These are phyloP conservation scores for Neocrepidodera transversa DNA, from an alignment of 2,888 invertebrate genomes.

Conservation along the genomic window DNA sequence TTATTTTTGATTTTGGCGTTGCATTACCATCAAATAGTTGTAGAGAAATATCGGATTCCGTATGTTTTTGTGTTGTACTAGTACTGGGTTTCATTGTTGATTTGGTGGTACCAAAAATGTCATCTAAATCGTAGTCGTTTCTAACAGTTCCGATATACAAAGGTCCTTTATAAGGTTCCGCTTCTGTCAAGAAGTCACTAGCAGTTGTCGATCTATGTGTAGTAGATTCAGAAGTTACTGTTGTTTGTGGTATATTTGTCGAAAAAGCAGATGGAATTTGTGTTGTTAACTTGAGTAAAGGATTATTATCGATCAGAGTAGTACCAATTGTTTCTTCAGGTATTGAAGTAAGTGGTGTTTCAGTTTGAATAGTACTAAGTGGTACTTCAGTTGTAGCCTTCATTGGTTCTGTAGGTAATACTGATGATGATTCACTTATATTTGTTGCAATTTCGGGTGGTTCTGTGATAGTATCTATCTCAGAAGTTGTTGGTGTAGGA, in stretches of 20 bases:
- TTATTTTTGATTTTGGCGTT: conserved; percentile 45
- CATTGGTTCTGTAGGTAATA: conserved; percentile 10
- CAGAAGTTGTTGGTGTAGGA: conserved; percentile 19
- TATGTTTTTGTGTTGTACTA: conserved; percentile 33
- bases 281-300: neutral
- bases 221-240: conserved; percentile 16
- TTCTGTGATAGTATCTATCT: conserved; percentile 1
- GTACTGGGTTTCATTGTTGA: conserved; percentile 34
- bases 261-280: neutral
- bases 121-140: conserved; percentile 46
- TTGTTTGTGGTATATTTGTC: conserved; percentile 22
- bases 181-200: conserved; percentile 40
- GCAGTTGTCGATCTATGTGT: conserved; percentile 31
- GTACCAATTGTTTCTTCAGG: conserved; percentile 20
- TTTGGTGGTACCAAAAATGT: conserved; percentile 48
- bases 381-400: neutral
- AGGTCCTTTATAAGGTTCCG: conserved; percentile 31
- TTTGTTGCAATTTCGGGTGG: neutral
- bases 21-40: conserved; percentile 44
- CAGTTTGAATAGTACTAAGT: conserved; percentile 24
- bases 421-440: neutral
- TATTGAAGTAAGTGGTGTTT: conserved; percentile 9
- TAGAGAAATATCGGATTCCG: conserved; percentile 43
- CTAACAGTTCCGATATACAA: conserved; percentile 30
- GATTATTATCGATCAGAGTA: neutral